Percentiles rank a stretch among this genome's conserved stretches.
Conservation (phyloP, 2,888 invertebrate genomes). For the Hecatera dysodea region DNA sequence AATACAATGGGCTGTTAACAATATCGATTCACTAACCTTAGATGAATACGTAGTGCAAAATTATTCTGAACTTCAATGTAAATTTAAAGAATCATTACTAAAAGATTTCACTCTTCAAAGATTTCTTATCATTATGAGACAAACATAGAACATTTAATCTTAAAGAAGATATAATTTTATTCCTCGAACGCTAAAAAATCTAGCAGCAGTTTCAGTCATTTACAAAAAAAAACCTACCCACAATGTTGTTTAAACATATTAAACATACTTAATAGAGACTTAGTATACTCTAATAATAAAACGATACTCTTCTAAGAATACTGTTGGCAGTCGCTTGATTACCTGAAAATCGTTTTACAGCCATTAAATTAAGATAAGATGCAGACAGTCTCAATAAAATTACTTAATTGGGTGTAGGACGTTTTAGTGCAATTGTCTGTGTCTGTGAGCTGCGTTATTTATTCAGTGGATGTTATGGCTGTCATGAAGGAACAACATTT, state of each 20-base stretch:
- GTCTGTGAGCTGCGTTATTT: not conserved
- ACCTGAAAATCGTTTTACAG: conserved; percentile 42
- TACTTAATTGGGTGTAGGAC: conserved; percentile 35
- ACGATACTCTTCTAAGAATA: conserved; percentile 10
- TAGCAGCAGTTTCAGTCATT: conserved; percentile 10
- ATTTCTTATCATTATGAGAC: not conserved
- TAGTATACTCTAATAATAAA: conserved; percentile 26
- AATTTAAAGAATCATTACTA: not conserved
- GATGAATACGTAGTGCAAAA: not conserved
- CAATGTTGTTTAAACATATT: conserved; percentile 27
- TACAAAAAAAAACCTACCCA: not conserved
- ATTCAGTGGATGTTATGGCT: not conserved
- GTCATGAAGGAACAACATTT: not conserved
- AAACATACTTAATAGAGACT: conserved; percentile 9
- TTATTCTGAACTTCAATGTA: not conserved
- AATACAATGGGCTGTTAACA: not conserved
- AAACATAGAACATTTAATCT: not conserved
- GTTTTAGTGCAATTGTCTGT: not conserved
- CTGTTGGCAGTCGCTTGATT: conserved; percentile 17
- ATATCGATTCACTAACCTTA: not conserved
- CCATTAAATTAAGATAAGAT: conserved; percentile 23
- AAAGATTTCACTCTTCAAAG: not conserved
- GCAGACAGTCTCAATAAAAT: conserved; percentile 14
- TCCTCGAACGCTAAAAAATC: not conserved
- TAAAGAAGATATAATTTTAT: not conserved